Conservation (phyloP, 2,888 invertebrate genomes). For the Drosophila prolongata region DNA sequence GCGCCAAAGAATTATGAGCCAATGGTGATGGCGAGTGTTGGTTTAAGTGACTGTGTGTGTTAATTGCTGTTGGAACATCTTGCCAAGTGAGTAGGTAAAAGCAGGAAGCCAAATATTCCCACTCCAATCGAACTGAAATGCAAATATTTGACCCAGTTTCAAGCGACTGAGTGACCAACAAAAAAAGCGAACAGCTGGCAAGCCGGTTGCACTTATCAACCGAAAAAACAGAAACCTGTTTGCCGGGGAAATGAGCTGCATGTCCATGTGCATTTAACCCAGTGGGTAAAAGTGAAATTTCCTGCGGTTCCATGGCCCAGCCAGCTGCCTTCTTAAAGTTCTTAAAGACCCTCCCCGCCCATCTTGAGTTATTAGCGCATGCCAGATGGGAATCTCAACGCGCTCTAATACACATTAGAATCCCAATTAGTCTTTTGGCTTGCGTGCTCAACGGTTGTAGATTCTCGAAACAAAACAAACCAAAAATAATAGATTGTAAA, state of each 20-base stretch:
- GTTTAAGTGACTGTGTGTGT: constrained; percentile 7
- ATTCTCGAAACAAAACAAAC: constrained; percentile 14
- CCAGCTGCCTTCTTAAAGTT: constrained; percentile 42
- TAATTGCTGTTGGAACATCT: constrained; percentile 1
- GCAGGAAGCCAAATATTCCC: background rate
- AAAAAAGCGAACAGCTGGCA: constrained; percentile 41
- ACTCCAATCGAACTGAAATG: constrained; percentile 25
- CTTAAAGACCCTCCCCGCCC: constrained; percentile 29
- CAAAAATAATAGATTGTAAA: background rate
- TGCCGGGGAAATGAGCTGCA: constrained; percentile 31
- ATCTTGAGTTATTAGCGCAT: constrained; percentile 73
- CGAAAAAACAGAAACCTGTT: constrained; percentile 60
- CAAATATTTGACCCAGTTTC: constrained; percentile 68
- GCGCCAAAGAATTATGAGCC: constrained; percentile 45
- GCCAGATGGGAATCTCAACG: constrained; percentile 67
- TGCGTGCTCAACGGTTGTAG: constrained; percentile 46
- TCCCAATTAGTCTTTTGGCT: constrained; percentile 53
- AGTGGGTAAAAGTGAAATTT: constrained; percentile 72
- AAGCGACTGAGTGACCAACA: constrained; percentile 7
- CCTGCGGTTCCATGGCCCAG: constrained; percentile 3
- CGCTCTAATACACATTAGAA: constrained; percentile 65
- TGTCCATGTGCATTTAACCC: constrained; percentile 35
- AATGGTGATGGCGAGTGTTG: constrained; percentile 32
- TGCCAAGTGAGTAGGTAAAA: constrained; percentile 29
- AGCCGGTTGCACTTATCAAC: constrained; percentile 46